Conservation (phyloP, 2,113 vertebrate species). For the Lamprotornis superbus region DNA sequence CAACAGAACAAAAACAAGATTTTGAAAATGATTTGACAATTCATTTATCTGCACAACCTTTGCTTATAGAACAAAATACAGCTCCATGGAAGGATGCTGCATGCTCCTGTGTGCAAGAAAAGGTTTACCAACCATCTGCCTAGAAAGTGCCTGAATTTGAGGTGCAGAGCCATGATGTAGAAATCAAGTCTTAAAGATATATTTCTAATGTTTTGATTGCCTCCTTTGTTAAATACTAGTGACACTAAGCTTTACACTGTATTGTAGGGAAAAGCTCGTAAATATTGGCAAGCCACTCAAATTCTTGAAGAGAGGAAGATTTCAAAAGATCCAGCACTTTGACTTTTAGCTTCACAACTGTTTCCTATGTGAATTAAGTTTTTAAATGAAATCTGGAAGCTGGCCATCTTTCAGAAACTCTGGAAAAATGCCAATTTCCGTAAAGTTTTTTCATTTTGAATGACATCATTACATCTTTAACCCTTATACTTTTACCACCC, state of each 20-base stretch:
- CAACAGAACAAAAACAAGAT: neutral
- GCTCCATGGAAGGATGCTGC: neutral
- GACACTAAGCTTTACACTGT: neutral
- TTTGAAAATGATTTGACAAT: neutral
- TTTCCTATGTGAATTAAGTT: constrained; percentile 40
- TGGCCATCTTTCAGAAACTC: constrained; percentile 31
- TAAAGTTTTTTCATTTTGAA: constrained; percentile 30
- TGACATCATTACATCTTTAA: constrained; percentile 25
- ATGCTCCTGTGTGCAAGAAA: neutral
- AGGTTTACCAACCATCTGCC: neutral
- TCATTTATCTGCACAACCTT: neutral
- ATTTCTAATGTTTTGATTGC: neutral
- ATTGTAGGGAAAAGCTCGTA: neutral
- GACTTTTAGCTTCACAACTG: constrained; percentile 30
- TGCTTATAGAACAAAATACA: neutral
- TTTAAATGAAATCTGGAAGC: constrained; percentile 50
- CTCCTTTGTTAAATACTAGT: neutral
- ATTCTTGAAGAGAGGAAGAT: neutral
- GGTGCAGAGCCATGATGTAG: neutral
- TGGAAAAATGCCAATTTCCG: constrained; percentile 10
- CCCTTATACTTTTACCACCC: constrained; percentile 42
- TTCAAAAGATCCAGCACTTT: neutral
- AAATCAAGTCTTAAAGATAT: neutral
- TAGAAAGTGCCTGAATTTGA: neutral
- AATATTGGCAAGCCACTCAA: neutral